Evolutionary conservation across 2,888 invertebrate genomes (phyloP), one percentile per base, ranked within the genome.

Genomic region (Trichopoda pennipes): DNA sequence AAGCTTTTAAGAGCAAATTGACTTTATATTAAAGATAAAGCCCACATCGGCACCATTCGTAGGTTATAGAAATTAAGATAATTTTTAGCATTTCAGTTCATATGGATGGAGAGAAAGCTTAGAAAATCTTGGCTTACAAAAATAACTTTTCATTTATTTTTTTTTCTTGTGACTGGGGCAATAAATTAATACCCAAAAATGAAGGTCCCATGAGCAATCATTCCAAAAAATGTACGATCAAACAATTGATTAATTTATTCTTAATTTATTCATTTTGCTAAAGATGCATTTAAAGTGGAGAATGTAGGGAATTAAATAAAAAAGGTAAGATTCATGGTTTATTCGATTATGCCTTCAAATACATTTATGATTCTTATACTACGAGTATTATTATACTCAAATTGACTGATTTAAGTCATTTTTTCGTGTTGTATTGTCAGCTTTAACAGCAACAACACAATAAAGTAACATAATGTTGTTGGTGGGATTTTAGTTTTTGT

Each of bases 341-440:
- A 49, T 70, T 35, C 58, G 70, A 38, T 70, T 58, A 35, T 23
- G 49, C 12, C 35, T 35, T 64, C 35, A 21, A 17, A 16, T 38
- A n/a, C 56, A 51, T 42, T 78, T 58, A n/a, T 49, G 32, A 58
- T 60, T 66, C 44, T n/a, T 35, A 47, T 17, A 28, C 60, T 60
- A n/a, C n/a, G n/a, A n/a, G n/a, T n/a, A 73, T 73, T 66, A 73
- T 78, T 66, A 69, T 49, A 56, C 75, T 75, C 70, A 79, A 79
- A 82, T 79, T 82, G 82, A 82, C 75, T 79, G 79, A 79, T 72
- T 79, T 82, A 79, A 82, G 82, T 82, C 79, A 79, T 75, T 79
- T 60, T 72, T 79, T 61, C 63, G 56, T 56, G 32, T 74, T 55
- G 35, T 49, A 74, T 68, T 79, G 66, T 73, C 79, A 73, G 73